Base-by-base conservation (phyloP, 2,888 invertebrate genomes). In the Ophraella communa region DNA sequence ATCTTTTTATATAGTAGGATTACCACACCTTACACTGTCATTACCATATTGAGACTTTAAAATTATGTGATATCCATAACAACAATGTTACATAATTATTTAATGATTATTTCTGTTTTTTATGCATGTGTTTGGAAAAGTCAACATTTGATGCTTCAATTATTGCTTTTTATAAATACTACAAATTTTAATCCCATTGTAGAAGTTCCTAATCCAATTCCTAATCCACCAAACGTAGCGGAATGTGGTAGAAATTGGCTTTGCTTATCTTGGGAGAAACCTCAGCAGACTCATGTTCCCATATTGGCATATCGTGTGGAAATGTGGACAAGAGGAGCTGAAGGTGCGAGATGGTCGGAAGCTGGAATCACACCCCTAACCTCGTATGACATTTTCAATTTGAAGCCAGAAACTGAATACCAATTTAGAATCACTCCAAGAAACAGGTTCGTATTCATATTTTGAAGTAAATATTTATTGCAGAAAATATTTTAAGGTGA, bases 171-270 rank as follows among this genome's bases (percentile, higher is more conserved):
- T 2, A 39, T 20, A 30, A 21, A 56, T 1, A 10, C n/a, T 17
- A 3, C 3, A 17, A 23, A 17, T 11, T 17, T 42, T 42, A 8
- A 11, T 8, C 11, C n/a, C 17, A 42, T n/a, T 35, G 42, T 84
- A 94, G 94, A 93, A 84, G 92, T 93, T 68, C 94, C 94, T 61
- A 91, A 91, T 61, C 87, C 91, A 72, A 91, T 94, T 75, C 87
- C 89, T 69, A 89, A 89, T 60, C 90, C 91, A 73, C 93, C 94
- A 20, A 85, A 86, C 62, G 88, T 91, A 21, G 86, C 89, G n/a
- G 93, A 94, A 79, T 89, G 91, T n/a, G 94, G 94, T 47, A 88
- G 87, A 77, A 92, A 91, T 79, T 94, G 94, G 90, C 85, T 94
- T 54, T 91, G 93, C 1, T 83, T 95, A 63, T 87, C 88, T n/a